A percentile compares a stretch with the other conserved stretches of the same genome.
These are phyloP conservation scores for Pseudococcus jackbeardsleyi DNA, from an alignment of 2,888 invertebrate genomes.

Conservation along the genomic window DNA sequence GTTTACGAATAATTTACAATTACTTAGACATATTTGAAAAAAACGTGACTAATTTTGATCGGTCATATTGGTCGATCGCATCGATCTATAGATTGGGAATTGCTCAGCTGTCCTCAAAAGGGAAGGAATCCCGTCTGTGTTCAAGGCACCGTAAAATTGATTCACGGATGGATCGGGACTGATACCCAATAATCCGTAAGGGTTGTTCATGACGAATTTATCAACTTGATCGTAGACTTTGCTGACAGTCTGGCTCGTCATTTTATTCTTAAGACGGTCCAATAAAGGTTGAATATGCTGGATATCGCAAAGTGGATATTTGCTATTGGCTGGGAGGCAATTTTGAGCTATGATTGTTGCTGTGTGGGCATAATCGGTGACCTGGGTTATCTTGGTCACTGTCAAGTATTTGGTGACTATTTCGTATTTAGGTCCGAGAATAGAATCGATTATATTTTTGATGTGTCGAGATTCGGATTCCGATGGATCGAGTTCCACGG, in stretches of 20 bases:
- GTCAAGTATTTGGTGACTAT: background rate
- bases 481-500: background rate
- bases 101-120: background rate
- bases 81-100: background rate
- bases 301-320: conserved; percentile 69
- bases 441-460: background rate
- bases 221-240: background rate
- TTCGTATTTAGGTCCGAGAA: background rate
- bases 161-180: background rate
- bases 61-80: too few species aligned
- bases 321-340: conserved; percentile 69
- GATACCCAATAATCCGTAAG: conserved; percentile 24
- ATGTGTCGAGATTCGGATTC: background rate
- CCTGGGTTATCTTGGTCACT: background rate
- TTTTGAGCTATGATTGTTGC: conserved; percentile 69
- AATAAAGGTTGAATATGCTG: background rate
- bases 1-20: background rate
- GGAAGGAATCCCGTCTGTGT: background rate
- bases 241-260: background rate
- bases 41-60: background rate
- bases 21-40: background rate
- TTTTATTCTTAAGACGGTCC: background rate
- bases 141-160: conserved; percentile 1
- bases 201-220: background rate
- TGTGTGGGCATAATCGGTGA: conserved; percentile 68